These are phyloP conservation scores for Bubalus kerabau DNA, from an alignment of 2,113 vertebrate genomes.

Conservation along the genomic window DNA sequence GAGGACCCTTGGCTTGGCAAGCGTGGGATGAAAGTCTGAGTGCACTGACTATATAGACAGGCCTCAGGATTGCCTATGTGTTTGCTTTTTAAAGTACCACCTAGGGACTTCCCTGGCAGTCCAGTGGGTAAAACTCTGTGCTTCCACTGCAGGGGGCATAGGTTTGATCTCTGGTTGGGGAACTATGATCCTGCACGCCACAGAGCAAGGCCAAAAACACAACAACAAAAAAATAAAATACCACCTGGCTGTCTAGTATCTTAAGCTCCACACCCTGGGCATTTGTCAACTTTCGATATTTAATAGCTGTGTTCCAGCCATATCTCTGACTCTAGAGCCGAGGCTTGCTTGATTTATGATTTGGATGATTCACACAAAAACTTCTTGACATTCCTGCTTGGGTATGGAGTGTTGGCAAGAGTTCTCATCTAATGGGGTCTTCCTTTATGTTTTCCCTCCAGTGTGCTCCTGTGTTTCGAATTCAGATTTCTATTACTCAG, in stretches of 20 bases:
- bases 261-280: neutral
- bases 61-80: neutral
- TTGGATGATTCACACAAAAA: neutral
- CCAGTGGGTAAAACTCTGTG: neutral
- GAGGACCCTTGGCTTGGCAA: neutral
- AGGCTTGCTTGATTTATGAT: neutral
- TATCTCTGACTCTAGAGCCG: neutral
- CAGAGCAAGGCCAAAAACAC: neutral
- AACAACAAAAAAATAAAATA: neutral
- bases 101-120: neutral
- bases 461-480: neutral
- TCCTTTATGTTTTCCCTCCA: neutral
- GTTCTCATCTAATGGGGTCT: neutral
- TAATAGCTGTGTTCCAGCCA: neutral
- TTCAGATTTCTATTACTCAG: neutral
- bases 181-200: neutral
- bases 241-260: neutral
- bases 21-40: neutral
- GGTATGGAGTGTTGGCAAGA: neutral
- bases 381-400: neutral
- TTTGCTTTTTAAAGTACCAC: neutral
- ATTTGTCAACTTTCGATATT: neutral
- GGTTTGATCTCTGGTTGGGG: neutral
- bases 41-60: neutral
- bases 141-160: neutral